Base-by-base conservation (phyloP, 2,797 vertebrate genomes). In the Kryptolebias ocellatus region DNA sequence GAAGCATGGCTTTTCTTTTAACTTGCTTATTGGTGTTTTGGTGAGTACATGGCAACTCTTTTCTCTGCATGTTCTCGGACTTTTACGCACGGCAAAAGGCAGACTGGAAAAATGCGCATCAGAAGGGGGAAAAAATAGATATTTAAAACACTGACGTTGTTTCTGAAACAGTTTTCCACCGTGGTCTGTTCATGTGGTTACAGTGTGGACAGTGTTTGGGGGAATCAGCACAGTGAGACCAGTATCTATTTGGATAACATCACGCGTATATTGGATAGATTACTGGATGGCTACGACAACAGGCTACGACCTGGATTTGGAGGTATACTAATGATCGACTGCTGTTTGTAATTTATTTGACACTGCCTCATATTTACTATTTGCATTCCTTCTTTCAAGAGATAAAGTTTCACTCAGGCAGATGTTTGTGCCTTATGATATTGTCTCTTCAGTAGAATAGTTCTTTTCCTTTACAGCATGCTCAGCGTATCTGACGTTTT, bases 281-380 rank as follows among this genome's bases (percentile, higher is more conserved):
- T 98, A 85, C 88, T 98, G 84, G 96, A 98, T 80, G 97, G 97
- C 65, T 98, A 98, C 68, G 97, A 98, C 92, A 98, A 98, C 92
- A 93, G 97, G 60, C 94, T 98, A 8, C 93, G 97, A 29, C 97
- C 97, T 9, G 97, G 97, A 79, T 98, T 97, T 83, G 96, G 96
- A 94, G 96, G 96, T 97, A 95, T 78, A 67, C 11, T 67, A 53
- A 70, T 69, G 59, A 64, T 34, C 14, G n/a, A 76, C 4, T 72
- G 15, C 64, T 18, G 4, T 17, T 51, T 12, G 31, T 51, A 28
- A 52, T 60, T 50, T 20, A 42, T 29, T 17, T 20, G 11, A 64
- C 50, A 39, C 70, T 52, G 17, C 9, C 34, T 64, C 18, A 17
- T 29, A 51, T 37, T 47, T 50, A 34, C 51, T 37, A 2, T 5